Base-by-base conservation (phyloP, 1,140 invertebrate genomes). In the Anadara kagoshimensis region DNA sequence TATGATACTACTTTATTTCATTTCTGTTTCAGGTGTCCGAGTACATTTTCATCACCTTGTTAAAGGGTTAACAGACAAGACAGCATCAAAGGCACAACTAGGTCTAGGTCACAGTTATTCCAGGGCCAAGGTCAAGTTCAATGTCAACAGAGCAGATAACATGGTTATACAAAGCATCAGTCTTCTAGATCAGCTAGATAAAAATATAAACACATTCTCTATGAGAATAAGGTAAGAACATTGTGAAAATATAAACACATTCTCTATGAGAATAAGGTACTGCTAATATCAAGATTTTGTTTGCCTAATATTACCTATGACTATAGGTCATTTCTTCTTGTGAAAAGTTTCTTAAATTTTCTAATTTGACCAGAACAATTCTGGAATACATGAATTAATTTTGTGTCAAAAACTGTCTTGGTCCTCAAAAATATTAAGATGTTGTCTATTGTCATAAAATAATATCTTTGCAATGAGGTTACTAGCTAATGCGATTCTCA, bases 81-180 rank as follows among this genome's bases (percentile, higher is more conserved):
- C 90, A 44, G 82, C 96, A 61, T 93, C 91, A 18, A 93, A 97
- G 69, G 97, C 98, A 20, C 97, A 99, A 87, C 91, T 99, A 1
- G 98, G 98, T 90, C 92, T 99, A n/a, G 98, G 98, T 2, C 98
- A 99, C 78, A 96, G 96, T 73, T 99, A 99, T 90, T 99, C 98
- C 0, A 91, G 98, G 84, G 94, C 95, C 10, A 91, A 91, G 85
- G 89, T 89, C 51, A 99, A 99, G 91, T 99, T 99, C 90, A 99
- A 99, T 89, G 97, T 99, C 0, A 94, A 99, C 90, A 91, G 97
- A 84, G 96, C 95, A 0, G 98, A 99, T 89, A 99, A 99, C 89
- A 99, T 99, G 98, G 98, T 99, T 62, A 99, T 99, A 82, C 98
- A 99, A 87, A 96, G 95, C 64, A 99, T 99, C 83, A 95, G 95